Evolutionary conservation across 2,113 vertebrate genomes (phyloP).

Genomic region (Dasyprocta punctata): DNA sequence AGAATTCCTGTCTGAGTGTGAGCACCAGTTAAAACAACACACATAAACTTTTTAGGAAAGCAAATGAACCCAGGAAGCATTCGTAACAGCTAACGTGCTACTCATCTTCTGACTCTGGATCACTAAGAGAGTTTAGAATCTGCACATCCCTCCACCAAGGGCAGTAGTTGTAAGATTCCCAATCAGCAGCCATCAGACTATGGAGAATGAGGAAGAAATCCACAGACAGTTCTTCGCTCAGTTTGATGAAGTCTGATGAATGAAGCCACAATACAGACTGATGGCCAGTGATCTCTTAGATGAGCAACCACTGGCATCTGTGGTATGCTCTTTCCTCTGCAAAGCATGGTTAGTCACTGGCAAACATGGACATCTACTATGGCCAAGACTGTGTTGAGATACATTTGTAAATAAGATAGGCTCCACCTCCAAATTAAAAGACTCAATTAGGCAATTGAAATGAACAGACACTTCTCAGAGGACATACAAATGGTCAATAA

Average conservation of each 20-base stretch:
- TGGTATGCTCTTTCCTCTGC: neutral
- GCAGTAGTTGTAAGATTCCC: neutral
- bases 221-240: neutral
- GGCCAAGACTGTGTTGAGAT: neutral
- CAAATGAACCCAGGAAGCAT: neutral
- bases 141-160: neutral
- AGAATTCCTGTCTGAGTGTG: neutral
- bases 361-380: neutral
- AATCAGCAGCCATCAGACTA: neutral
- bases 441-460: no score
- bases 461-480: no score
- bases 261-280: neutral
- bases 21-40: neutral
- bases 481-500: no score
- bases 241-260: neutral
- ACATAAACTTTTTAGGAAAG: neutral
- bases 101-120: neutral
- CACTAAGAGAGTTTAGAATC: neutral
- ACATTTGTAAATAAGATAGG: neutral
- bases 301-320: neutral
- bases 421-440: no score
- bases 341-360: neutral
- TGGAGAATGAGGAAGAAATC: neutral
- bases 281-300: neutral
- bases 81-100: neutral